A percentile compares a stretch with the other conserved stretches of the same genome.
phyloP scores from a whole-genome alignment of 2,888 invertebrate genomes.

The Listrodromus nycthemerus region DNA sequence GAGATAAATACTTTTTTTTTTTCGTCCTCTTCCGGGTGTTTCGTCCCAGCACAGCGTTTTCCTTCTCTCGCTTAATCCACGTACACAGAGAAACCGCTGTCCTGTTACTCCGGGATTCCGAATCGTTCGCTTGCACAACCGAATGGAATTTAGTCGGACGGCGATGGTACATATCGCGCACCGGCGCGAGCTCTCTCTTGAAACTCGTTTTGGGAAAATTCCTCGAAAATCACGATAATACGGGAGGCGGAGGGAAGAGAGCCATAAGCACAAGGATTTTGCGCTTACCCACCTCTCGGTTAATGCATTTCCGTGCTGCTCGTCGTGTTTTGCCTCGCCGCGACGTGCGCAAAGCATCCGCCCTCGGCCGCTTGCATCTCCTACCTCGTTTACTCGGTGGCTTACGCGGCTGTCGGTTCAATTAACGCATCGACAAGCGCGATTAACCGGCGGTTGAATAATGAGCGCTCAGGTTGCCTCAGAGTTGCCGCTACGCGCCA shows the following conservation, averaged over 20 bases:
- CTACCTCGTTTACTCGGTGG: conserved; percentile 52
- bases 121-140: not conserved
- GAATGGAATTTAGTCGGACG: conserved; percentile 15
- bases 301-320: not conserved
- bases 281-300: conserved; percentile 3
- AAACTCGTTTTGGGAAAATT: not conserved
- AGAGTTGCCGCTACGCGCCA: not conserved
- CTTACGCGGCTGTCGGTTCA: conserved; percentile 60
- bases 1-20: conserved; percentile 66
- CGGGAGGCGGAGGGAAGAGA: conserved; percentile 6
- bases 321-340: conserved; percentile 33
- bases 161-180: not conserved
- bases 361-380: conserved; percentile 55
- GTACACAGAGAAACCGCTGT: not conserved
- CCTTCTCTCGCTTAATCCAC: conserved; percentile 11
- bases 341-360: conserved; percentile 30
- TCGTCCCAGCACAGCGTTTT: conserved; percentile 6
- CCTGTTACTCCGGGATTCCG: not conserved
- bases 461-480: conserved; percentile 31
- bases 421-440: conserved; percentile 63
- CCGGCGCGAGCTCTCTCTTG: not conserved
- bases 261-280: conserved; percentile 15
- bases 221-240: conserved; percentile 32
- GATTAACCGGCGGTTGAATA: conserved; percentile 51
- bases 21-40: conserved; percentile 46